These are phyloP conservation scores for Drosophila nebulosa DNA, from an alignment of 1,140 invertebrate genomes.

Conservation along the genomic window DNA sequence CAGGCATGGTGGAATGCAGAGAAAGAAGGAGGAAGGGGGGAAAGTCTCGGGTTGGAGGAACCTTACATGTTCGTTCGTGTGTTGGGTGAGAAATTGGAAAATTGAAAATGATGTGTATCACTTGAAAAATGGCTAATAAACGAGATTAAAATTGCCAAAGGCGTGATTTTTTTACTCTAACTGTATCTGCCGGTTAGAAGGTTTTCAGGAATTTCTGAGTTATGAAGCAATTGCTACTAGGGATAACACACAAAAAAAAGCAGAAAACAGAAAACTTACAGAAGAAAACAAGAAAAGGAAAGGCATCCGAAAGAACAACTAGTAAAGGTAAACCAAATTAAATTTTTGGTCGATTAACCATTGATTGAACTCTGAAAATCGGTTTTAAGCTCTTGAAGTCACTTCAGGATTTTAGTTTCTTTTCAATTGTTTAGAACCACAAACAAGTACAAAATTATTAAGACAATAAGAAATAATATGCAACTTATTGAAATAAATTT, in stretches of 20 bases:
- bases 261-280: not conserved
- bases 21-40: no score
- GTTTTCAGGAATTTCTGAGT: not conserved
- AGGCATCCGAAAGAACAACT: not conserved
- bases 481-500: no score
- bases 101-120: slow-evolving; percentile 77
- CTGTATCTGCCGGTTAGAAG: slow-evolving; percentile 11
- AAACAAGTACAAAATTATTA: no score
- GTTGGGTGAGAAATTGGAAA: slow-evolving; percentile 66
- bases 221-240: not conserved
- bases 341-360: not conserved
- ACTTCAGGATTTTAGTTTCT: no score
- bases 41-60: not conserved
- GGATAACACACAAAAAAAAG: not conserved
- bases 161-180: slow-evolving; percentile 47
- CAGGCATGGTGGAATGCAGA: slow-evolving; percentile 6
- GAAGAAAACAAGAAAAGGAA: not conserved
- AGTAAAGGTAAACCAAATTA: not conserved
- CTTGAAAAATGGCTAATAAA: slow-evolving; percentile 79
- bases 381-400: not conserved
- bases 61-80: slow-evolving; percentile 26
- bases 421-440: no score
- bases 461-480: no score
- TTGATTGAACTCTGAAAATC: not conserved
- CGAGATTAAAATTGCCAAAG: slow-evolving; percentile 72